phyloP scores from a whole-genome alignment of 1,140 invertebrate species.

The Cyrtorhinus lividipennis region DNA sequence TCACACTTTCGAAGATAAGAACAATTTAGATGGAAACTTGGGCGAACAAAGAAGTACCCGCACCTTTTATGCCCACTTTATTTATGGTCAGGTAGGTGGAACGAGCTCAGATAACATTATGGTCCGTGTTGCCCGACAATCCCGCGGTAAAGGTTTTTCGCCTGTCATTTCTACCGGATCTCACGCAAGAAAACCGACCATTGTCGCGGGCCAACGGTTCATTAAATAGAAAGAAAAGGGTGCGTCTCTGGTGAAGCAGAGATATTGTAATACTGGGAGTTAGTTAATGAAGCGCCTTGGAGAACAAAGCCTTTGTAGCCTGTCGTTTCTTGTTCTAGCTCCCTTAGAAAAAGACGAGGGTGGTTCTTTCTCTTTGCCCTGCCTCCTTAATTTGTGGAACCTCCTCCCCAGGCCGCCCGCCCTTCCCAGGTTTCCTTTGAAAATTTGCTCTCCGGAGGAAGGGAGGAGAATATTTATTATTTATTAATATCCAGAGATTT shows the following conservation, averaged over 20 bases:
- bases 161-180: too few species aligned
- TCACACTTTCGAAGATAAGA: not conserved
- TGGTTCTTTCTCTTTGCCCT: not conserved
- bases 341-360: not conserved
- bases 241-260: conserved; percentile 1
- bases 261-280: conserved; percentile 3
- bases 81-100: not conserved
- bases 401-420: not conserved
- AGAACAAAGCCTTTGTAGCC: conserved; percentile 6
- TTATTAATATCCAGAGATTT: too few species aligned
- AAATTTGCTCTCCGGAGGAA: too few species aligned
- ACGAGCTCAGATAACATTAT: not conserved
- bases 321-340: conserved; percentile 9
- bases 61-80: not conserved
- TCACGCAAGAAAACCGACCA: not conserved
- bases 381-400: conserved; percentile 10
- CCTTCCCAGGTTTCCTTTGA: conserved; percentile 1
- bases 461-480: too few species aligned
- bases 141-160: not conserved
- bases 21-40: not conserved
- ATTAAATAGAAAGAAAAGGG: conserved; percentile 3
- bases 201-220: not conserved
- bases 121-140: not conserved
- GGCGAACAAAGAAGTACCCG: not conserved
- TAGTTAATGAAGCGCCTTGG: conserved; percentile 4